Conservation (phyloP, 2,888 invertebrate species). For the Drosophila neonasuta region DNA sequence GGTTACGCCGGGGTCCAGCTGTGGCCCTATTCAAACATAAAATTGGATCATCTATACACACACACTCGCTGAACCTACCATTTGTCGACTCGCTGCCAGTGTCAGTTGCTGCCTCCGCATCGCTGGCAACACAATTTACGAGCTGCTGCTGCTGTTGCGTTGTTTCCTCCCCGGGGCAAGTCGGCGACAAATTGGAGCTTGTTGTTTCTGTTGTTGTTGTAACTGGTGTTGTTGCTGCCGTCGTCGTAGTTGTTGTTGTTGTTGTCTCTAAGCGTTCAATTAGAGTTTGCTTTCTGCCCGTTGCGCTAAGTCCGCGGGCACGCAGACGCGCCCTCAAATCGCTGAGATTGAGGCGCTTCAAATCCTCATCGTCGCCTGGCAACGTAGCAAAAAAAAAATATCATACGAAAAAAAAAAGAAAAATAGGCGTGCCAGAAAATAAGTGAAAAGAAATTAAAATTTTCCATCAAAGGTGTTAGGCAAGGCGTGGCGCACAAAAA, state of each 20-base stretch:
- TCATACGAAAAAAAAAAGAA: slow-evolving; percentile 43
- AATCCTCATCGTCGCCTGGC: slow-evolving; percentile 40
- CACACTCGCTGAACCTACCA: slow-evolving; percentile 44
- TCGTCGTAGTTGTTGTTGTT: not conserved
- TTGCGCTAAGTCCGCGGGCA: slow-evolving; percentile 63
- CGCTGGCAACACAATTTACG: slow-evolving; percentile 48
- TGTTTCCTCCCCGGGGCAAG: slow-evolving; percentile 22
- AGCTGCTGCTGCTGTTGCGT: slow-evolving; percentile 28
- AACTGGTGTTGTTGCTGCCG: slow-evolving; percentile 25
- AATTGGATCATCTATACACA: no score
- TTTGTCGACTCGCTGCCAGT: slow-evolving; percentile 32
- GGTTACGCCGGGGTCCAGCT: no score
- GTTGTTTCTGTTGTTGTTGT: slow-evolving; percentile 18
- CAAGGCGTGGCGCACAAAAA: slow-evolving; percentile 17
- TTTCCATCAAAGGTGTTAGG: slow-evolving; percentile 47
- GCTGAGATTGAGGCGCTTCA: slow-evolving; percentile 59
- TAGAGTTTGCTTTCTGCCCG: slow-evolving; percentile 69
- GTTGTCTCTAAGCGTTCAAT: slow-evolving; percentile 67
- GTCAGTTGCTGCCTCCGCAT: slow-evolving; percentile 9
- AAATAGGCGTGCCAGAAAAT: slow-evolving; percentile 56
- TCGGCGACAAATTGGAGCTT: slow-evolving; percentile 57
- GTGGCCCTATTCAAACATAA: no score
- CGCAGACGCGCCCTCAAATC: slow-evolving; percentile 70
- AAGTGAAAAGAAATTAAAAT: slow-evolving; percentile 48
- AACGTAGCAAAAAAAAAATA: slow-evolving; percentile 28